Base-by-base conservation (phyloP, 2,888 invertebrate genomes). In the Phyllotreta cruciferae region DNA sequence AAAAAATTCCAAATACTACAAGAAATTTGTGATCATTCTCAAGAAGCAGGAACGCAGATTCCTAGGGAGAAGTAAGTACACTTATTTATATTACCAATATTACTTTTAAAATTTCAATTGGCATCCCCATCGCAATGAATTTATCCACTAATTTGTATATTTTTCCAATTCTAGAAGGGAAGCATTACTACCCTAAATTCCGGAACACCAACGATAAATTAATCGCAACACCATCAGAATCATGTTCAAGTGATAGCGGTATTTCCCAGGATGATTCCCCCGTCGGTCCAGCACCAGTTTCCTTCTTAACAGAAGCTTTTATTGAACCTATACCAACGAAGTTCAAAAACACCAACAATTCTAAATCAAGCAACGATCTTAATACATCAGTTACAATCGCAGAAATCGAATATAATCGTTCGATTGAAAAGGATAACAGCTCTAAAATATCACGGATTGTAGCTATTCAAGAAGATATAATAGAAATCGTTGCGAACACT, bases 1-100 rank as follows among this genome's bases (percentile, higher is more conserved):
- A 1, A 52, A 52, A 37, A 52, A 52, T 11, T 52, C 52, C n/a
- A 52, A 52, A 37, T 52, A 52, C 13, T 37, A 14, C 52, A 37
- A 52, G 10, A 52, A 52, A 38, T 11, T 52, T 10, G 7, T 52
- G 5, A 37, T 11, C 6, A 52, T 52, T 11, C 13, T 11, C 13
- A 52, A 37, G 5, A 52, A 52, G 13, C 52, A 52, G 4, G 13
- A 7, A 10, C n/a, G 38, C 7, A 52, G 38, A 37, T 24, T 24
- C 4, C 11, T 52, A 37, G 37, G 9, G 6, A 24, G 13, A 47
- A 34, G 47, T 47, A 47, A 47, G 6, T 10, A 13, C 2, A 8
- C 7, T 10, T 11, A 13, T 11, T 44, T 10, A 44, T 2, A 44
- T 44, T 44, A 11, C 8, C 10, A 44, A 10, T 9, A 24, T 24